A percentile compares a stretch with the other conserved stretches of the same genome.
These are phyloP conservation scores for Perizoma affinitatum DNA, from an alignment of 2,888 invertebrate genomes.

Conservation along the genomic window DNA sequence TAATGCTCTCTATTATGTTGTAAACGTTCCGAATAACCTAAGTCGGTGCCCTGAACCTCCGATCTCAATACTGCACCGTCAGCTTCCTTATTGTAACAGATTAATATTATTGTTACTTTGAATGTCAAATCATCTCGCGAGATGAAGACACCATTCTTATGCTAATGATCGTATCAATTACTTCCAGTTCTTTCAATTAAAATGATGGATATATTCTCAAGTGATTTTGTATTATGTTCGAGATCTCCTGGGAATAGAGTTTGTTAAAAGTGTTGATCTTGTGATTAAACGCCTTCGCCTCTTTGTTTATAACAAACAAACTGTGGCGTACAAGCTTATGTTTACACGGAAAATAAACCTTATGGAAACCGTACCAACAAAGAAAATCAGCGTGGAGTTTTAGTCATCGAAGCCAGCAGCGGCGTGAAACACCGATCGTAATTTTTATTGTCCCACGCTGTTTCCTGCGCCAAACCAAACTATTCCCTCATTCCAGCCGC, in stretches of 20 bases:
- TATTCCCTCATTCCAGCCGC: slow-evolving; percentile 61
- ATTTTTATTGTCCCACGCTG: slow-evolving; percentile 74
- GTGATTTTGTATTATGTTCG: slow-evolving; percentile 9
- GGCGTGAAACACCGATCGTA: slow-evolving; percentile 68
- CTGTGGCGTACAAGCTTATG: slow-evolving; percentile 7
- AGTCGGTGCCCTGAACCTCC: slow-evolving; percentile 38
- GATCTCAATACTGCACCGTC: slow-evolving; percentile 57
- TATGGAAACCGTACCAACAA: slow-evolving; percentile 66
- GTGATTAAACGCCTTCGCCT: slow-evolving; percentile 10
- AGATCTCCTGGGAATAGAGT: slow-evolving; percentile 1
- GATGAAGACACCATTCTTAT: slow-evolving; percentile 49
- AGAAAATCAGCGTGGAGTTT: slow-evolving; percentile 70
- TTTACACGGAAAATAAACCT: slow-evolving; percentile 34
- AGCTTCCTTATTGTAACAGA: slow-evolving; percentile 45
- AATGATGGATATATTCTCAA: slow-evolving; percentile 37
- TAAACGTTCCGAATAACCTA: slow-evolving; percentile 69
- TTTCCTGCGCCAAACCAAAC: slow-evolving; percentile 57
- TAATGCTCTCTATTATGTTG: slow-evolving; percentile 81
- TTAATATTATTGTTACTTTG: slow-evolving; percentile 42
- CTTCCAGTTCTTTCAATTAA: slow-evolving; percentile 52
- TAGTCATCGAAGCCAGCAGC: slow-evolving; percentile 72
- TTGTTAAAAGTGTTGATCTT: slow-evolving; percentile 9
- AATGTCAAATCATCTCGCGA: slow-evolving; percentile 50
- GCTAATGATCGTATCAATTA: slow-evolving; percentile 58
- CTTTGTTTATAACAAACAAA: slow-evolving; percentile 14